A percentile compares a stretch with the other conserved stretches of the same genome.
These are phyloP conservation scores for Vultur gryphus DNA, from an alignment of 2,797 vertebrate genomes.

Conservation along the genomic window DNA sequence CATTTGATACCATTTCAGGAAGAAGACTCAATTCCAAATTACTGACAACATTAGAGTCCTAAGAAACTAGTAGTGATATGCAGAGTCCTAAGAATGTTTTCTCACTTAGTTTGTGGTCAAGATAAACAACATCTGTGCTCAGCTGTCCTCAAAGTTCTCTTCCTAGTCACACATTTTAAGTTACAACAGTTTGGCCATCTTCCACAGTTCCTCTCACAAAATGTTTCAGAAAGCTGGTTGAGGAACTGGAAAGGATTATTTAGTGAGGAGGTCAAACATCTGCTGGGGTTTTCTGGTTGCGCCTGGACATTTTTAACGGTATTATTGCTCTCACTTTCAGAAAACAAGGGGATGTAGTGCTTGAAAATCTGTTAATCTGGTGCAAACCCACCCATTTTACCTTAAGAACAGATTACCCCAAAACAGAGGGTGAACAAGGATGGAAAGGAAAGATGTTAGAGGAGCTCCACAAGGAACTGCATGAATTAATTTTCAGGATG, in stretches of 20 bases:
- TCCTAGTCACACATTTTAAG: constrained; percentile 20
- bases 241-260: background rate
- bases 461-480: background rate
- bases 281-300: background rate
- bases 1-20: background rate
- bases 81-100: constrained; percentile 26
- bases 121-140: constrained; percentile 42
- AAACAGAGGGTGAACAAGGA: background rate
- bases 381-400: background rate
- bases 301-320: background rate
- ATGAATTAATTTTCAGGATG: background rate
- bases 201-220: background rate
- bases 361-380: background rate
- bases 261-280: background rate
- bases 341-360: background rate
- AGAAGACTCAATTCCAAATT: background rate
- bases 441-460: background rate
- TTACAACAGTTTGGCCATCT: background rate
- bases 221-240: background rate
- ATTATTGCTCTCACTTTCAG: background rate
- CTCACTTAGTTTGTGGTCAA: constrained; percentile 34
- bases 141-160: constrained; percentile 16
- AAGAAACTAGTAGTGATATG: background rate
- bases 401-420: background rate
- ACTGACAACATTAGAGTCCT: background rate